phyloP scores from a whole-genome alignment of 2,113 vertebrate species.

The Triplophysa dalaica region DNA sequence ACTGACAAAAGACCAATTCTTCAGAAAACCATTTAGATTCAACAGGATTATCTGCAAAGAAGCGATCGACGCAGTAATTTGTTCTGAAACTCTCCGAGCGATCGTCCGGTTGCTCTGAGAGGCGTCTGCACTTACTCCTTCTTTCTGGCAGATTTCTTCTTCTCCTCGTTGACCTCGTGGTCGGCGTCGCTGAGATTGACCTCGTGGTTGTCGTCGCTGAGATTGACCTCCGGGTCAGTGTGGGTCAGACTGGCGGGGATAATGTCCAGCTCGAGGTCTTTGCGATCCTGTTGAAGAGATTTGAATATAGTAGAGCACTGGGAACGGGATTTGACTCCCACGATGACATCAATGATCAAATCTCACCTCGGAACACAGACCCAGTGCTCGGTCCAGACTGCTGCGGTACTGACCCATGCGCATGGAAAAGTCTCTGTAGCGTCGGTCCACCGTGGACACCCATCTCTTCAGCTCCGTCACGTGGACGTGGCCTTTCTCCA shows the following conservation, averaged over 20 bases:
- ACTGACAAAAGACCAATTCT: slow-evolving; percentile 10
- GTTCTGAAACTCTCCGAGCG: not conserved
- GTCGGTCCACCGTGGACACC: slow-evolving; percentile 92
- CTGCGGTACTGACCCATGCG: slow-evolving; percentile 93
- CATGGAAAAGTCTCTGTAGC: slow-evolving; percentile 93
- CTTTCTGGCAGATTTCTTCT: slow-evolving; percentile 93
- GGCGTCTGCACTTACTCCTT: slow-evolving; percentile 85
- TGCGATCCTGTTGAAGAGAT: slow-evolving; percentile 82
- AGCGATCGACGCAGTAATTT: not conserved
- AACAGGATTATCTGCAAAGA: slow-evolving; percentile 8
- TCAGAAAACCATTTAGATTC: slow-evolving; percentile 30
- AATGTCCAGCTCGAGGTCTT: slow-evolving; percentile 93
- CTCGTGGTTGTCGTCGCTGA: slow-evolving; percentile 90
- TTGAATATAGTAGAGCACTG: not conserved
- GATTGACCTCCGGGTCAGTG: slow-evolving; percentile 93
- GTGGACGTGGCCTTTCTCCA: slow-evolving; percentile 94
- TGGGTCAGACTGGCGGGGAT: slow-evolving; percentile 96
- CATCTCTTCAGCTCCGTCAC: slow-evolving; percentile 93
- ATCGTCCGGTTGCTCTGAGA: not conserved
- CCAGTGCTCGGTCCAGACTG: slow-evolving; percentile 88
- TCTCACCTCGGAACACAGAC: slow-evolving; percentile 89
- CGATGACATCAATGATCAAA: not conserved
- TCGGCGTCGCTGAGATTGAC: slow-evolving; percentile 92
- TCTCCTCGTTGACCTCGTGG: slow-evolving; percentile 97
- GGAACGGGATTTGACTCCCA: not conserved